Conservation (phyloP, 2,797 vertebrate species). For the Sebastes iracundus region DNA sequence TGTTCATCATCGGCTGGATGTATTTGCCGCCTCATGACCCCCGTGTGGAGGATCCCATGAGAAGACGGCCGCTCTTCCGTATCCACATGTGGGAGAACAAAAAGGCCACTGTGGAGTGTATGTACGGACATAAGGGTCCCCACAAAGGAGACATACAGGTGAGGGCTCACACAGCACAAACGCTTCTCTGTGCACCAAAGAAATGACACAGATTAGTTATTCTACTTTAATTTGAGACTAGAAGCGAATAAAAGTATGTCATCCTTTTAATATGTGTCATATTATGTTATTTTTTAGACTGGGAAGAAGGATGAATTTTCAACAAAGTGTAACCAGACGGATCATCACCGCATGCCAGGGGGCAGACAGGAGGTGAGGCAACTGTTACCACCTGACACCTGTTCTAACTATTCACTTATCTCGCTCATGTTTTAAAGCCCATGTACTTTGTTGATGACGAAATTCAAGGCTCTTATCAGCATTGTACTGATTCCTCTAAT, state of each 20-base stretch:
- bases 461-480: not conserved
- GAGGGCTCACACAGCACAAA: not conserved
- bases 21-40: constrained; percentile 97
- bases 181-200: not conserved
- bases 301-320: constrained; percentile 97
- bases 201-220: not conserved
- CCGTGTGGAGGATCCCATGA: constrained; percentile 96
- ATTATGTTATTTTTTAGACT: constrained; percentile 78
- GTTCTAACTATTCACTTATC: not conserved
- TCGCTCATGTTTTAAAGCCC: not conserved
- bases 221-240: not conserved
- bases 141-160: constrained; percentile 98
- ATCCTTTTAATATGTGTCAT: constrained; percentile 22
- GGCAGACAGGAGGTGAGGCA: constrained; percentile 93
- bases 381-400: not conserved
- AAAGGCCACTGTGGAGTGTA: constrained; percentile 94
- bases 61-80: constrained; percentile 94
- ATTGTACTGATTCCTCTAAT: not conserved
- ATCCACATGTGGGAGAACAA: constrained; percentile 94
- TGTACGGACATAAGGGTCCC: constrained; percentile 98
- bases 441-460: not conserved
- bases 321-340: constrained; percentile 98
- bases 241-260: not conserved
- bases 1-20: constrained; percentile 99
- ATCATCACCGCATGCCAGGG: constrained; percentile 97